Percentiles rank a stretch among this genome's conserved stretches.
These are phyloP conservation scores for Carapus acus DNA, from an alignment of 2,797 vertebrate genomes.

Conservation along the genomic window DNA sequence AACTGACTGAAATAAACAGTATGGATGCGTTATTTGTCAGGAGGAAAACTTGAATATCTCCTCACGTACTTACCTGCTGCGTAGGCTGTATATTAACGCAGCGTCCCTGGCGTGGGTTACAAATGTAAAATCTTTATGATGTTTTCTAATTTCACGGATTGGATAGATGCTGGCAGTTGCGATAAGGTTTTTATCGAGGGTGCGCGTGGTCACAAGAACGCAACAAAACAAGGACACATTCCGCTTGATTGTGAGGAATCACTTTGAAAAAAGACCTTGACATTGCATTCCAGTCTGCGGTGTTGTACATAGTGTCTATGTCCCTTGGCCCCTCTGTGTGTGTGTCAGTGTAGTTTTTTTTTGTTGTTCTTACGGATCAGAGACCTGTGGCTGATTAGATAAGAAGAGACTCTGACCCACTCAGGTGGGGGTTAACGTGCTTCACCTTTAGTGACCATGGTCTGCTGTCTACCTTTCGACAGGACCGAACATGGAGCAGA, in stretches of 20 bases:
- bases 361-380: not conserved
- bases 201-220: constrained; percentile 45
- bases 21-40: constrained; percentile 9
- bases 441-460: not conserved
- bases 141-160: too few relatives aligned
- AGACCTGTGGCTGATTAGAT: constrained; percentile 33
- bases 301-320: constrained; percentile 7
- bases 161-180: constrained; percentile 57
- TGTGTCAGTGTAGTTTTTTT: too few relatives aligned
- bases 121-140: too few relatives aligned
- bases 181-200: constrained; percentile 53
- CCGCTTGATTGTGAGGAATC: constrained; percentile 31
- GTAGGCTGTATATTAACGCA: constrained; percentile 37
- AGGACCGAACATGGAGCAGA: too few relatives aligned
- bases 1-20: constrained; percentile 15
- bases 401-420: constrained; percentile 22
- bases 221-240: constrained; percentile 48
- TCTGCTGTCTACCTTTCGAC: too few relatives aligned
- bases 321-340: constrained; percentile 16
- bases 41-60: constrained; percentile 24
- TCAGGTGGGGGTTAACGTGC: constrained; percentile 1
- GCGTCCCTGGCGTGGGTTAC: too few relatives aligned
- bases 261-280: constrained; percentile 36
- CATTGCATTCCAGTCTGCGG: constrained; percentile 11
- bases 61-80: constrained; percentile 49